These are phyloP conservation scores for Sturmia bella DNA, from an alignment of 2,888 invertebrate species.

Conservation along the genomic window DNA sequence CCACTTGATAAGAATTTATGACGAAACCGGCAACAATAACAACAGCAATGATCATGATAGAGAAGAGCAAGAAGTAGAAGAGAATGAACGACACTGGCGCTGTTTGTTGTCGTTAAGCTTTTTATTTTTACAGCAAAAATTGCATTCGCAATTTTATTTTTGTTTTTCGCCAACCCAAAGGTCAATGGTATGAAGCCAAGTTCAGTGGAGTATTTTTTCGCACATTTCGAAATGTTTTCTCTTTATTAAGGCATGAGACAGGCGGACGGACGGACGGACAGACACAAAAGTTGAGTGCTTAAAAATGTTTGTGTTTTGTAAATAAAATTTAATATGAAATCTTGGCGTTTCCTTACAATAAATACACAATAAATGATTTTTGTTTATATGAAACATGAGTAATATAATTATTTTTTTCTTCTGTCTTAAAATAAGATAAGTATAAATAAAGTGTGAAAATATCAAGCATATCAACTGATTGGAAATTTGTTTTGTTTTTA, in stretches of 20 bases:
- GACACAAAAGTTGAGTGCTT: slow-evolving; percentile 12
- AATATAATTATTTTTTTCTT: slow-evolving; percentile 24
- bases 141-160: slow-evolving; percentile 48
- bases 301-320: slow-evolving; percentile 10
- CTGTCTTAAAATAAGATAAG: neutral
- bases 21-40: slow-evolving; percentile 46
- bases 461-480: slow-evolving; percentile 37
- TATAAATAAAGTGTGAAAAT: slow-evolving; percentile 22
- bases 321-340: slow-evolving; percentile 38
- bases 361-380: slow-evolving; percentile 34
- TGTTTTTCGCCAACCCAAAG: slow-evolving; percentile 64
- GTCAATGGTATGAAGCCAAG: slow-evolving; percentile 72
- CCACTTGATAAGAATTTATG: slow-evolving; percentile 63
- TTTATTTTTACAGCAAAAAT: slow-evolving; percentile 29
- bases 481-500: slow-evolving; percentile 37
- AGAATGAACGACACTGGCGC: slow-evolving; percentile 27
- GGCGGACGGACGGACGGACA: slow-evolving; percentile 7
- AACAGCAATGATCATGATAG: slow-evolving; percentile 6
- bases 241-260: slow-evolving; percentile 14
- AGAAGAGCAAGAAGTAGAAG: no score
- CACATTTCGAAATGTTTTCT: slow-evolving; percentile 37
- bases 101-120: slow-evolving; percentile 6
- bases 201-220: slow-evolving; percentile 69
- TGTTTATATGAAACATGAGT: slow-evolving; percentile 55
- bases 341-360: slow-evolving; percentile 57